A percentile compares a stretch with the other conserved stretches of the same genome.
phyloP scores from a whole-genome alignment of 2,797 vertebrate species.

The Melanotaenia trifasciata region DNA sequence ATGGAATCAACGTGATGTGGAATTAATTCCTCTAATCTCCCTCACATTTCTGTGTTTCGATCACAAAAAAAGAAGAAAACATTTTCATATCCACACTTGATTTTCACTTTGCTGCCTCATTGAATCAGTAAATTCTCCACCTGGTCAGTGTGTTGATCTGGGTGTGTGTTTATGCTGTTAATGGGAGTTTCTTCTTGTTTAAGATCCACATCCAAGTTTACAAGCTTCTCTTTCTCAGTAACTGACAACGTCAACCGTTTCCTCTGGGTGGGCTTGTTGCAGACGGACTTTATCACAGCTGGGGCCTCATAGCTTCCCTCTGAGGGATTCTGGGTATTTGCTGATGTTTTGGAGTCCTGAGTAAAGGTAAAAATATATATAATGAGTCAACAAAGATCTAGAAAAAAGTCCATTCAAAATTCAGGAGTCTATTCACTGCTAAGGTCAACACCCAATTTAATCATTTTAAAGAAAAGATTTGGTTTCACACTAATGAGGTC shows the following conservation, averaged over 20 bases:
- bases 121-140: conserved; percentile 26
- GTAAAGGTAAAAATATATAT: conserved; percentile 8
- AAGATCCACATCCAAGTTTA: conserved; percentile 68
- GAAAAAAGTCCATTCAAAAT: not conserved
- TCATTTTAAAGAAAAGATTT: not conserved
- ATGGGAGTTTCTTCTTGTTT: conserved; percentile 31
- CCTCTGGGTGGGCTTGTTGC: conserved; percentile 42
- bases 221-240: conserved; percentile 77
- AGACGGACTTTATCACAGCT: not conserved
- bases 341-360: conserved; percentile 27
- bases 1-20: conserved; percentile 23
- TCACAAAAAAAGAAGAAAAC: conserved; percentile 4
- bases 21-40: conserved; percentile 46
- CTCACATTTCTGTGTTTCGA: conserved; percentile 27
- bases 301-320: not conserved
- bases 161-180: not conserved
- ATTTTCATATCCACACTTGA: not conserved
- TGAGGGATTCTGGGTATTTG: conserved; percentile 29
- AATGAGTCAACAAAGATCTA: not conserved
- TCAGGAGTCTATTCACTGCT: not conserved
- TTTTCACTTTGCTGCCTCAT: not conserved
- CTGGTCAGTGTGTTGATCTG: conserved; percentile 33
- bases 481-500: not conserved
- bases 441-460: not conserved
- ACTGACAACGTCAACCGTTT: conserved; percentile 72